A percentile compares a stretch with the other conserved stretches of the same genome.
Conservation (phyloP, 2,113 vertebrate genomes). For the Gymnogyps californianus region DNA sequence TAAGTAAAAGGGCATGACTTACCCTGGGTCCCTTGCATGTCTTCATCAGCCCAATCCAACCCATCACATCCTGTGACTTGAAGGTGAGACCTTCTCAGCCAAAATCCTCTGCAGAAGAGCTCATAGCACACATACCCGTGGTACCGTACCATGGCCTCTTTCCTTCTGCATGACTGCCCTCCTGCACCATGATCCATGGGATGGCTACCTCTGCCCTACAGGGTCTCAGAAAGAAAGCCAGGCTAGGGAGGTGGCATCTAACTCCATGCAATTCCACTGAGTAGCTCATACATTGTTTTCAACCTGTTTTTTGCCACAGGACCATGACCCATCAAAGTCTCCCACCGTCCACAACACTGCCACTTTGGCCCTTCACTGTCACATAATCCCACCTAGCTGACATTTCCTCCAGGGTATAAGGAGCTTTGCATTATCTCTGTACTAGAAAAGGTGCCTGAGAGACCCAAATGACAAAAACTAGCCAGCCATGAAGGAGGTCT, state of each 20-base stretch:
- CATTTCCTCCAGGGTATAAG: neutral
- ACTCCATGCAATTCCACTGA: neutral
- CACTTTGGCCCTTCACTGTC: neutral
- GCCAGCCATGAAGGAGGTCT: neutral
- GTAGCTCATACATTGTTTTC: neutral
- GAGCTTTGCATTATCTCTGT: neutral
- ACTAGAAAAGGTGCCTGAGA: neutral
- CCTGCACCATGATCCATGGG: neutral
- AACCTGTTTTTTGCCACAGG: neutral
- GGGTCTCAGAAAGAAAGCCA: neutral
- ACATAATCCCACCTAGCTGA: neutral
- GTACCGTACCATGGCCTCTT: neutral
- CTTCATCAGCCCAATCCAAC: neutral
- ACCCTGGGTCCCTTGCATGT: no score
- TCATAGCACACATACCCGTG: rapidly evolving
- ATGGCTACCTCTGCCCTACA: rapidly evolving
- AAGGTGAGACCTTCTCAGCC: neutral
- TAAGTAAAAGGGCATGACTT: neutral
- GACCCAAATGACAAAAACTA: neutral
- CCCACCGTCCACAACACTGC: neutral
- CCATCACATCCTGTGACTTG: neutral
- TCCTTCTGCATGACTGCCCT: neutral
- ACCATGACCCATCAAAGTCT: neutral
- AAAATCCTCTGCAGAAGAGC: neutral
- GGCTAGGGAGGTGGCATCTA: neutral